Conservation (phyloP, 2,113 vertebrate species). For the Neolamprologus caudopunctatus region DNA sequence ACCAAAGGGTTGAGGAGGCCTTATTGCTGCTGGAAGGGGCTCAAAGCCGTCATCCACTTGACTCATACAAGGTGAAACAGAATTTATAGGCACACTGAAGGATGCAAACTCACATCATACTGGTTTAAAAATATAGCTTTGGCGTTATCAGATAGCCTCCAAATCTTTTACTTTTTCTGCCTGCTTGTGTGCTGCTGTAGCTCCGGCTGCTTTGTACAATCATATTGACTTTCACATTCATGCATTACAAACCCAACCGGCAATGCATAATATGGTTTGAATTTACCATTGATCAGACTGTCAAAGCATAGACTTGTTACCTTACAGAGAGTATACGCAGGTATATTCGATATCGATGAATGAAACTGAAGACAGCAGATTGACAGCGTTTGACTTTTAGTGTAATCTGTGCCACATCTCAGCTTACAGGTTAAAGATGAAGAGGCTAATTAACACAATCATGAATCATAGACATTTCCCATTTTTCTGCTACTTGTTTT, state of each 20-base stretch:
- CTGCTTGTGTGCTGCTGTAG: neutral
- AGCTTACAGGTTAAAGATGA: constrained; percentile 6
- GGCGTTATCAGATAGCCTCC: neutral
- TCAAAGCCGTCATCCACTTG: constrained; percentile 22
- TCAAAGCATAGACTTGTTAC: neutral
- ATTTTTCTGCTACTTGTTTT: neutral
- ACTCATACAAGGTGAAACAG: constrained; percentile 48
- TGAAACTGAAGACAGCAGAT: constrained; percentile 12
- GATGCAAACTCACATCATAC: neutral
- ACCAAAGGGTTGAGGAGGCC: constrained; percentile 50
- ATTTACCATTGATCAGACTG: neutral
- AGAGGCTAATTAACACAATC: neutral
- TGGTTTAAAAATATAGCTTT: neutral
- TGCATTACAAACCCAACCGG: neutral
- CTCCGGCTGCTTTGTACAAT: neutral
- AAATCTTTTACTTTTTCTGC: neutral
- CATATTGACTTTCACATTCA: neutral
- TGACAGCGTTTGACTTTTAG: constrained; percentile 6
- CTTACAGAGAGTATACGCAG: neutral
- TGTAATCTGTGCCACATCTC: neutral
- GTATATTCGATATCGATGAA: constrained; percentile 1
- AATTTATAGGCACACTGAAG: neutral
- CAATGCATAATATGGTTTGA: neutral
- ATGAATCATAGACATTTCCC: neutral
- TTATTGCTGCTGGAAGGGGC: constrained; percentile 45